Evolutionary conservation across 2,888 invertebrate species (phyloP), one percentile per base, ranked within the genome.

Genomic region (Cremastobaeus sp.): DNA sequence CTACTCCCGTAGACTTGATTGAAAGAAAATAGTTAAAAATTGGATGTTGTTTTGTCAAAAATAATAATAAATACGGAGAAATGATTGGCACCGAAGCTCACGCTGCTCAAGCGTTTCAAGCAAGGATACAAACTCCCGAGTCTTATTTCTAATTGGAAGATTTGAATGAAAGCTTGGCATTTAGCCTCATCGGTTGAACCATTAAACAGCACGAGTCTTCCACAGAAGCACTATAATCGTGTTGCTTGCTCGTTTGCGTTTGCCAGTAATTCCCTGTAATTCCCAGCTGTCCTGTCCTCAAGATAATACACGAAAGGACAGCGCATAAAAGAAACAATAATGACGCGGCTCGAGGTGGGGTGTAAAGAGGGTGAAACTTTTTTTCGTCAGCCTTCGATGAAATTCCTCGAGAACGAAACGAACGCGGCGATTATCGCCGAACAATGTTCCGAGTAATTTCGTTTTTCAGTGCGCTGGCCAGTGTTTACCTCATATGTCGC

Each of bases 241-340:
- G 70, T 66, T 59, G 45, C 48, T 75, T 20, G 69, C 74, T 73
- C 76, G 76, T 76, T 79, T 78, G 82, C 72, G 69, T 74, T 79
- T 79, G 79, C 80, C 76, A 78, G 77, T 68, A 79, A 82, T 82
- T 82, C 79, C 76, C 62, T 73, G 76, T 77, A 77, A 81, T 81
- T 78, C 82, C 82, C 82, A 77, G 64, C 75, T 68, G 80, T 77
- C 52, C 75, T 70, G 80, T 80, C 76, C 78, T 71, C 59, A 39
- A 65, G 76, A 55, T 59, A 35, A 54, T 69, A 39, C 70, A 52
- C 62, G 57, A 62, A 70, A 66, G 55, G 68, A 57, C 64, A 68
- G 72, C 50, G 47, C 65, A 66, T 52, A 54, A 52, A 34, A 50
- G 62, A 72, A 35, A 48, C 57, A 71, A 57, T 47, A 65, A 65